Base-by-base conservation (phyloP, 2,888 invertebrate species). In the Lochmaea crataegi region DNA sequence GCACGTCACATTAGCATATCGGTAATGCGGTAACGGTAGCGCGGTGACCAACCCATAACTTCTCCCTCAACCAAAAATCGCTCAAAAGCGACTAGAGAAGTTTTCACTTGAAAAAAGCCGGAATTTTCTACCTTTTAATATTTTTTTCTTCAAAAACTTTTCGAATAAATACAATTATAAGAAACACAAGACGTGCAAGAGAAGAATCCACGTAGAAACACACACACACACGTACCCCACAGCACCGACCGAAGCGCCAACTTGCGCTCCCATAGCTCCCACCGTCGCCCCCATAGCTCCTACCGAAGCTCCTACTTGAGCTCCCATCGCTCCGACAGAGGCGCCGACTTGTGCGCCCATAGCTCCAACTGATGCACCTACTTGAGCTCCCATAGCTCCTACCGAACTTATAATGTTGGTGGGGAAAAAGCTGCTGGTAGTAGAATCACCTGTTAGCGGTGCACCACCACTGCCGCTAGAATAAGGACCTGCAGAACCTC, bases 381-480 rank as follows among this genome's bases (percentile, higher is more conserved):
- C 85, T 65, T 83, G 81, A 9, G 84, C 85, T 14, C 86, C 85
- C 78, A 86, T 83, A n/a, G 85, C 84, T 80, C 86, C 86, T 78
- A 86, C 82, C 41, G 85, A 84, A 78, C 85, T 87, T 65, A 87
- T 87, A 77, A 87, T 87, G 80, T 84, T 85, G 69, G 86, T 85
- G 57, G 87, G 86, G 77, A 87, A 87, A 83, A 87, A 87, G 78
- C 86, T 86, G 73, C 75, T 77, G 66, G 84, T 85, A n/a, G 79
- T 74, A 22, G 78, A 73, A 18, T 77, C 71, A 63, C 82, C 83
- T 71, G 87, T 86, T 85, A 86, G 86, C 83, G 88, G 89, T 86
- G 93, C 90, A 88, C 94, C 91, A 68, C 88, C 86, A 65, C 85
- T 83, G 70, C 81, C 79, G 56, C 87, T 86, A n/a, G 84, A 80